Base-by-base conservation (phyloP, 1,140 invertebrate genomes). In the Drosophila melanica region DNA sequence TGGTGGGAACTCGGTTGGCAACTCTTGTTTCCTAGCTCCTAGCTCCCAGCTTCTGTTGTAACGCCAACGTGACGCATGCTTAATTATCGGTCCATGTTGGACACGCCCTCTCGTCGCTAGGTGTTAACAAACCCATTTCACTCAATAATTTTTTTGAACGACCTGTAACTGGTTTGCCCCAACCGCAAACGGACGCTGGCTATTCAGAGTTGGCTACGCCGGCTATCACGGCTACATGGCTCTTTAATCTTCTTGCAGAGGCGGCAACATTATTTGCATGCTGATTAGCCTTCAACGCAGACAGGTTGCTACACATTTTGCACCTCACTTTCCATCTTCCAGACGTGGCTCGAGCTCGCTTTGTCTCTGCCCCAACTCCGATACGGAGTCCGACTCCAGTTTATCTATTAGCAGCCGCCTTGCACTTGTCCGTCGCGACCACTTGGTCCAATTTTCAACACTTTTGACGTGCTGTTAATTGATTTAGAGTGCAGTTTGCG, bases 61-160 rank as follows among this genome's bases (percentile, higher is more conserved):
- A 60, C 41, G 65, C 65, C 71, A 74, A 77, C 65, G 64, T 82
- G 79, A 89, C 77, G 80, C 79, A 84, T 76, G 75, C 75, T 79
- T 77, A 85, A 85, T 85, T 85, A 85, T 77, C 73, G 74, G 51
- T 72, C 45, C 59, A 70, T 59, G 78, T 66, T 66, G 67, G 72
- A 48, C 60, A 84, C 79, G 76, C 79, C 79, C 69, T n/a, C 68
- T 33, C 42, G 50, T 47, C 47, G 71, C 66, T 69, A 90, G 86
- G 85, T 90, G 85, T 90, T 90, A 90, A 90, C 85, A 85, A 90
- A 90, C 85, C 81, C 85, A 90, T 90, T 90, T 90, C 78, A 90
- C 86, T 90, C 70, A 75, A 81, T 80, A 68, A 87, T 77, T 73
- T 79, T 79, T 66, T 58, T 63, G 45, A 69, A 70, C 59, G 66